Base-by-base conservation (phyloP, 1,140 invertebrate species). In the Drosophila punjabiensis region DNA sequence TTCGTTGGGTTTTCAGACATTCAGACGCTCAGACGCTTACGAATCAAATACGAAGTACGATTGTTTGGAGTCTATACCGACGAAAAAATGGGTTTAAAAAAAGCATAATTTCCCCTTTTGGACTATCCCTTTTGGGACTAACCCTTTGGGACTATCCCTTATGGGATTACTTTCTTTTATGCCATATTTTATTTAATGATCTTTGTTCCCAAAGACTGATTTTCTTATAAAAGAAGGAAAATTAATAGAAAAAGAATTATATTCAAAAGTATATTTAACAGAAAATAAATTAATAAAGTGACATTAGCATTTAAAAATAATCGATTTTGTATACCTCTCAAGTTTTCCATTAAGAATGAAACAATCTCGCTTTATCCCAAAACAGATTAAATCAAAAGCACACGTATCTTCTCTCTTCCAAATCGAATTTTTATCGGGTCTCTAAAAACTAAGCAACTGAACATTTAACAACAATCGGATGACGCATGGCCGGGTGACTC, bases 401-500 rank as follows among this genome's bases (percentile, higher is more conserved):
- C 62, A n/a, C 32, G 4, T 58, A 13, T 24, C 24, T 24, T 67
- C 39, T 55, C 18, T 67, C 50, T 37, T 61, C 45, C 41, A 62
- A 61, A 18, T 56, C 55, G 50, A 70, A 41, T 8, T 85, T 78
- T 81, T 63, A 66, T 84, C 60, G 61, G 41, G 20, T 39, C 47
- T 79, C 61, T 76, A 65, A 81, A 32, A 64, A 81, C 85, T 89
- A 81, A 63, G 48, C 24, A 30, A 50, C 55, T 76, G 73, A 79
- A 75, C 64, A 89, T 75, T 81, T 73, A 87, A 79, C 68, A 88
- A 88, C 63, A 86, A 79, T 37, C 33, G 43, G 14, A 55, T 67
- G 65, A 73, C 70, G 67, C 43, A 67, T 37, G 20, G n/a, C 14
- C 37, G 9, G 39, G 18, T 55, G 41, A 58, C 32, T 41, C 33